Conservation (phyloP, 2,888 invertebrate genomes). For the Eupithecia pulchellata region DNA sequence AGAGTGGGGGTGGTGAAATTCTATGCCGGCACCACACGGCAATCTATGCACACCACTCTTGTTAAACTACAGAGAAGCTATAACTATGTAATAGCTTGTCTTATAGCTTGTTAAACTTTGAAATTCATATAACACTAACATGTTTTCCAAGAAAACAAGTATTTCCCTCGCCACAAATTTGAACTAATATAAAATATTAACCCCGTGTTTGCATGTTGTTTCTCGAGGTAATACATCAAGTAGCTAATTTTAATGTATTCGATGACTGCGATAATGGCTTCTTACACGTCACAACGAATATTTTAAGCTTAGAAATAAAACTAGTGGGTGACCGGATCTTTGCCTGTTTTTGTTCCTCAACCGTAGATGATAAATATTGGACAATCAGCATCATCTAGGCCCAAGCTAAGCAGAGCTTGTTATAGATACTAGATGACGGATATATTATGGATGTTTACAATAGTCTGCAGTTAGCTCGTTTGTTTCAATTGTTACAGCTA, state of each 20-base stretch:
- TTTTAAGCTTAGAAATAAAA: background rate
- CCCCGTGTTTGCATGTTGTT: slow-evolving; percentile 14
- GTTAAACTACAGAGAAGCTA: too few species aligned
- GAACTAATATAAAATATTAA: background rate
- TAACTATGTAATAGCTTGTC: too few species aligned
- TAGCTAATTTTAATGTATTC: slow-evolving; percentile 23
- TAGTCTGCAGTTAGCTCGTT: too few species aligned
- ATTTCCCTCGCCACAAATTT: background rate
- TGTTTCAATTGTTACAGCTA: too few species aligned
- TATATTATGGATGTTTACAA: too few species aligned
- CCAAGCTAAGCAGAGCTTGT: too few species aligned
- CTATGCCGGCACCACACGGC: too few species aligned
- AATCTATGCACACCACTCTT: too few species aligned
- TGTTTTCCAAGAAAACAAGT: background rate
- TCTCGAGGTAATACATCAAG: slow-evolving; percentile 19
- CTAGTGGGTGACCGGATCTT: background rate
- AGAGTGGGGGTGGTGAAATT: too few species aligned
- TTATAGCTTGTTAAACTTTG: background rate
- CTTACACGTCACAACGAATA: slow-evolving; percentile 9
- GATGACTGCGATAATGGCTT: slow-evolving; percentile 17
- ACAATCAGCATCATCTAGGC: too few species aligned
- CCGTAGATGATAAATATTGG: too few species aligned
- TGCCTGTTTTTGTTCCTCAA: background rate
- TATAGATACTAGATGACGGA: too few species aligned
- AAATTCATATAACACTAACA: background rate